Percentiles rank a stretch among this genome's conserved stretches.
Evolutionary conservation across 2,797 vertebrate genomes (phyloP).

Genomic region (Muraenolepis orangiensis): DNA sequence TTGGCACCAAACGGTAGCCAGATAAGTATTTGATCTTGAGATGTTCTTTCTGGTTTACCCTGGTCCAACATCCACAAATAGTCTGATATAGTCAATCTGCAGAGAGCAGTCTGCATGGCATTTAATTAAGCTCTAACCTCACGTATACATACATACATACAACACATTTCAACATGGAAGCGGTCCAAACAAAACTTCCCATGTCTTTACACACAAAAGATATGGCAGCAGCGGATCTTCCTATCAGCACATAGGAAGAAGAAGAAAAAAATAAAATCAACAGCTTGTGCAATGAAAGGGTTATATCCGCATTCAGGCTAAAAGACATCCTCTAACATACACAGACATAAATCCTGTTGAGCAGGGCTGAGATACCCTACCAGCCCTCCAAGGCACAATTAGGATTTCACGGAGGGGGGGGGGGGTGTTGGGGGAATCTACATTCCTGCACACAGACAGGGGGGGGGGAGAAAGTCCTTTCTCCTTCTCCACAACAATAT

Average conservation of each 20-base stretch:
- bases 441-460: conserved; percentile 77
- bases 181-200: conserved; percentile 51
- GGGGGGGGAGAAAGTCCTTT: conserved; percentile 68
- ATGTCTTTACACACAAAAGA: conserved; percentile 62
- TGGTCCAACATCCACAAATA: conserved; percentile 42
- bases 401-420: conserved; percentile 82
- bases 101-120: conserved; percentile 28
- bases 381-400: conserved; percentile 85
- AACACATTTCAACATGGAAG: conserved; percentile 31
- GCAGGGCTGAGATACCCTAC: conserved; percentile 78
- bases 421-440: conserved; percentile 80
- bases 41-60: conserved; percentile 29
- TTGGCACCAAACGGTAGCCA: conserved; percentile 63
- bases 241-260: conserved; percentile 72
- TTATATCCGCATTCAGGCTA: conserved; percentile 77
- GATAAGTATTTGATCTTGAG: conserved; percentile 48
- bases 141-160: conserved; percentile 14
- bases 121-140: conserved; percentile 22
- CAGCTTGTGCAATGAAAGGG: conserved; percentile 78
- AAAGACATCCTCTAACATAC: conserved; percentile 73
- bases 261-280: conserved; percentile 57
- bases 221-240: conserved; percentile 69
- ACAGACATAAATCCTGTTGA: conserved; percentile 83
- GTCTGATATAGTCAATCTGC: conserved; percentile 33
- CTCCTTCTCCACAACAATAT: conserved; percentile 73